Percentiles rank a stretch among this genome's conserved stretches.
Evolutionary conservation across 2,113 vertebrate genomes (phyloP).

Genomic region (Naja naja): DNA sequence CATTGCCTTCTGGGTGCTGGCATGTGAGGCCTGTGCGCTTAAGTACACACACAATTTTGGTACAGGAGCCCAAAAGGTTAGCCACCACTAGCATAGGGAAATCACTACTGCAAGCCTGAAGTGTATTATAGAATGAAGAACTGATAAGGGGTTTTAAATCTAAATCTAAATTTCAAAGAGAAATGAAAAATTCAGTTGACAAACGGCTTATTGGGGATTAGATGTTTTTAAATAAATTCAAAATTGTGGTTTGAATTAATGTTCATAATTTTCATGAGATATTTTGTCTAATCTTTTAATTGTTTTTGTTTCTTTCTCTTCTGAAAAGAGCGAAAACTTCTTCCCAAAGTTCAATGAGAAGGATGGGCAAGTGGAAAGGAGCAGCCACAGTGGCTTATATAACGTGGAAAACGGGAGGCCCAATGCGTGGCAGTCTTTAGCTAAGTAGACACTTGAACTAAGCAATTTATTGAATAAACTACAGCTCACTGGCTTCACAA

Average conservation of each 20-base stretch:
- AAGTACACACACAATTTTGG: no score
- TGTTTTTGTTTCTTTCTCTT: neutral
- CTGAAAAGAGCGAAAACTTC: constrained; percentile 68
- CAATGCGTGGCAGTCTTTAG: constrained; percentile 51
- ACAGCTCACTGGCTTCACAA: neutral
- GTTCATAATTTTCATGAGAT: neutral
- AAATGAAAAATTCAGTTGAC: neutral
- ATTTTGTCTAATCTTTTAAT: neutral
- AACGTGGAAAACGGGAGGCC: constrained; percentile 60
- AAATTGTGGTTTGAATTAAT: neutral
- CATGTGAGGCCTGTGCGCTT: no score
- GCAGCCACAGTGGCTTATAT: constrained; percentile 72
- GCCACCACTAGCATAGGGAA: no score
- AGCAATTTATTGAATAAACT: neutral
- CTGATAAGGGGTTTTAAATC: neutral
- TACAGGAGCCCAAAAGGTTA: no score
- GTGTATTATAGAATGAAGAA: neutral
- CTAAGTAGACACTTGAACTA: neutral
- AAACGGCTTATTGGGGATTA: neutral
- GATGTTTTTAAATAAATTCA: neutral
- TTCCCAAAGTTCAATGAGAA: constrained; percentile 80
- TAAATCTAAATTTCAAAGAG: neutral
- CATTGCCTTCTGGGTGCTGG: no score
- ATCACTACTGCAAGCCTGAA: neutral
- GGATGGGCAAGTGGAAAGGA: constrained; percentile 78